Percentiles rank a stretch among this genome's conserved stretches.
Evolutionary conservation across 1,140 invertebrate species (phyloP).

Genomic region (Ostrea edulis): DNA sequence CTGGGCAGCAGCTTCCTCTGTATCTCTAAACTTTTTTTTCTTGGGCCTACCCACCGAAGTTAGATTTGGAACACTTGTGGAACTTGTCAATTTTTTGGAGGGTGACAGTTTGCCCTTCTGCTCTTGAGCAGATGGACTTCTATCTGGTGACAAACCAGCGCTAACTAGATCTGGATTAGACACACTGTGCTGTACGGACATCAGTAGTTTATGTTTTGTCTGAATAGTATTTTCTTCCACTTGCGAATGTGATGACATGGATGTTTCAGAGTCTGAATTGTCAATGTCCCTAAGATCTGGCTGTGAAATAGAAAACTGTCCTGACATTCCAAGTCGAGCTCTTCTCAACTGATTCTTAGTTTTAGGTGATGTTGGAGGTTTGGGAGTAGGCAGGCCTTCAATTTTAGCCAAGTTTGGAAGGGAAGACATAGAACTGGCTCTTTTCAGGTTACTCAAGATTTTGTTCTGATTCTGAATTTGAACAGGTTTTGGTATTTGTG

Average conservation of each 20-base stretch:
- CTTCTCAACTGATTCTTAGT: constrained; percentile 47
- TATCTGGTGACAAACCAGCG: constrained; percentile 25
- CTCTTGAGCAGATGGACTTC: background rate
- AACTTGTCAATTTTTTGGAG: constrained; percentile 15
- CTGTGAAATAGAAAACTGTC: constrained; percentile 54
- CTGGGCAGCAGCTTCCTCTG: background rate
- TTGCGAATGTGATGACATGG: constrained; percentile 17
- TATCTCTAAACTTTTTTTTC: constrained; percentile 35
- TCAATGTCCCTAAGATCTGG: constrained; percentile 53
- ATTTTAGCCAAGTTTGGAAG: constrained; percentile 58
- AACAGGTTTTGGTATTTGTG: constrained; percentile 31
- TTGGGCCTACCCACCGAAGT: constrained; percentile 35
- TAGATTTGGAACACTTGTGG: constrained; percentile 39
- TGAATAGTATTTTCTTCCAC: constrained; percentile 34
- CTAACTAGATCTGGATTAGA: constrained; percentile 53
- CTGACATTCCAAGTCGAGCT: constrained; percentile 40
- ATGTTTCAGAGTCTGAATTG: constrained; percentile 50
- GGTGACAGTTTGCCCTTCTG: constrained; percentile 32
- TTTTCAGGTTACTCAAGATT: constrained; percentile 49
- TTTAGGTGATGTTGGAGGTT: constrained; percentile 52
- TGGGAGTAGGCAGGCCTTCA: constrained; percentile 48
- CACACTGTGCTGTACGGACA: constrained; percentile 52
- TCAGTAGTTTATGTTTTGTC: constrained; percentile 34
- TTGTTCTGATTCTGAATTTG: background rate
- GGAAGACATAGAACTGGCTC: constrained; percentile 57